Conservation (phyloP, 2,113 vertebrate genomes). For the Oplegnathus fasciatus region DNA sequence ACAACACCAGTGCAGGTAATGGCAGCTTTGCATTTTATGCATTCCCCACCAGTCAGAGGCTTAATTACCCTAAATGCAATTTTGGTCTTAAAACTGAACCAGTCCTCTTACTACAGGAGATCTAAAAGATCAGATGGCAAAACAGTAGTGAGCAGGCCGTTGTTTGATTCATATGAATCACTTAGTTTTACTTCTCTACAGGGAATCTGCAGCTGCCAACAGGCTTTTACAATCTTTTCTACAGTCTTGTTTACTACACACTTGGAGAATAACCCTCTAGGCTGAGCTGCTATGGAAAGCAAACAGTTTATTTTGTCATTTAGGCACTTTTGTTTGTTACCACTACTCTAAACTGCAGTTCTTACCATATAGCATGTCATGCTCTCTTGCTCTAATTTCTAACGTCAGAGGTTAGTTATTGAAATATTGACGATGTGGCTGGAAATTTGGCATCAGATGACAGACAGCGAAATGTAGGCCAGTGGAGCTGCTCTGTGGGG, state of each 20-base stretch:
- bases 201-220: conserved; percentile 28
- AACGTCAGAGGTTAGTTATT: conserved; percentile 47
- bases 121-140: not conserved
- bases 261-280: conserved; percentile 15
- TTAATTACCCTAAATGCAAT: conserved; percentile 13
- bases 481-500: conserved; percentile 49
- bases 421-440: conserved; percentile 69
- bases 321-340: conserved; percentile 1
- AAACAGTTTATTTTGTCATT: conserved; percentile 39
- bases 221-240: conserved; percentile 20
- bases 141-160: not conserved
- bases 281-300: conserved; percentile 25
- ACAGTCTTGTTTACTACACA: conserved; percentile 19
- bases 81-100: not conserved
- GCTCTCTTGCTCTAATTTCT: conserved; percentile 30
- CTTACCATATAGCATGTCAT: not conserved
- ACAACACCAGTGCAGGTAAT: not conserved
- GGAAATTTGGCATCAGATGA: conserved; percentile 76
- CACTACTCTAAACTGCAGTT: conserved; percentile 8
- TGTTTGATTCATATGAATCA: conserved; percentile 36
- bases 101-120: not conserved
- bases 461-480: conserved; percentile 67
- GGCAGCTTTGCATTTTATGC: not conserved
- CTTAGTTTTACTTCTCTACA: conserved; percentile 39
- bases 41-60: not conserved